Evolutionary conservation across 2,888 invertebrate genomes (phyloP).

Genomic region (Coleophora flavipennella): DNA sequence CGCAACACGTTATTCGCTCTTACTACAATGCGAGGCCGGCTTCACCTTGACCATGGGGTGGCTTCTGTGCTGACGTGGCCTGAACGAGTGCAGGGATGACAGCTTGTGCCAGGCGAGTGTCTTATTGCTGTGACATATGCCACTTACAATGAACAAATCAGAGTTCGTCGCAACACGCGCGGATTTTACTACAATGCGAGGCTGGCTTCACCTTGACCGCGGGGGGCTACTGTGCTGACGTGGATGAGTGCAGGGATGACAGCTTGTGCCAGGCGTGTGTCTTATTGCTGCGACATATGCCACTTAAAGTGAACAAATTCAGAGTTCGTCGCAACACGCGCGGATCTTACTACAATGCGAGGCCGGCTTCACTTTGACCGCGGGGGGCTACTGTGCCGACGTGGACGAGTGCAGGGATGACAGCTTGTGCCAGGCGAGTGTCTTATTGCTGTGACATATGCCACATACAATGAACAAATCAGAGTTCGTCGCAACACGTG

Average conservation of each 20-base stretch:
- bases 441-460: too few species aligned
- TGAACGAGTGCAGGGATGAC: constrained; percentile 76
- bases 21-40: constrained; percentile 76
- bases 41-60: constrained; percentile 86
- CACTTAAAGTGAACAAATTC: too few species aligned
- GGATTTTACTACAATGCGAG: too few species aligned
- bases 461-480: too few species aligned
- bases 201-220: constrained; percentile 77
- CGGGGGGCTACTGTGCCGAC: constrained; percentile 84
- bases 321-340: not conserved
- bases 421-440: too few species aligned
- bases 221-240: constrained; percentile 71
- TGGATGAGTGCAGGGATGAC: constrained; percentile 78
- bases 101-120: constrained; percentile 49
- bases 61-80: constrained; percentile 83
- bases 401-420: constrained; percentile 83
- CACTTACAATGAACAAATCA: too few species aligned
- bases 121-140: too few species aligned
- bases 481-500: too few species aligned
- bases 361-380: constrained; percentile 87
- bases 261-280: not conserved
- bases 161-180: too few species aligned
- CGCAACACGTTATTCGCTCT: not conserved
- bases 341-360: constrained; percentile 57
- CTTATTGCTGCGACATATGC: too few species aligned